These are phyloP conservation scores for Emydocephalus ijimae DNA, from an alignment of 2,113 vertebrate species.

Conservation along the genomic window DNA sequence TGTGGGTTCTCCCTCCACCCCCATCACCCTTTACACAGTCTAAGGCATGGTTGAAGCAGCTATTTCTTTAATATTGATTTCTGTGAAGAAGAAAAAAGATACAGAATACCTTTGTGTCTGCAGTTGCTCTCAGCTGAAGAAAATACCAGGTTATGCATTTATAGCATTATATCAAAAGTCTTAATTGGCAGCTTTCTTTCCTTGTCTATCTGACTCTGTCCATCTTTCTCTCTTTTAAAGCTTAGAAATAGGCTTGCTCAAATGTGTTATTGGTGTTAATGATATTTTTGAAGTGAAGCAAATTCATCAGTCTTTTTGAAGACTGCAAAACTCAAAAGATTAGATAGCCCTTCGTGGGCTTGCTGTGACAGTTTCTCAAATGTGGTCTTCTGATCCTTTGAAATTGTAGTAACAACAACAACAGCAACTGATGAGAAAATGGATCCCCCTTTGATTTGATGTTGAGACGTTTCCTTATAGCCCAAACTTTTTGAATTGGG, in stretches of 20 bases:
- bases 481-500: not conserved
- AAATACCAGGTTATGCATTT: constrained; percentile 79
- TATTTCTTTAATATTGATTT: constrained; percentile 85
- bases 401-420: not conserved
- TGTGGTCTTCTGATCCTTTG: constrained; percentile 40
- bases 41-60: constrained; percentile 81
- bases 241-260: constrained; percentile 77
- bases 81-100: constrained; percentile 71
- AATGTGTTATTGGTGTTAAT: constrained; percentile 83
- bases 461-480: not conserved
- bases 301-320: constrained; percentile 77
- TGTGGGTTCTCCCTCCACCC: constrained; percentile 67
- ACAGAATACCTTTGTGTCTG: constrained; percentile 77
- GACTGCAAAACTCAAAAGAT: constrained; percentile 71
- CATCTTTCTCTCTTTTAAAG: constrained; percentile 69
- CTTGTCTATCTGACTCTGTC: constrained; percentile 39
- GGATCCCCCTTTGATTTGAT: not conserved
- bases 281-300: constrained; percentile 80
- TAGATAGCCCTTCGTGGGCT: constrained; percentile 63
- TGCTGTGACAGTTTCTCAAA: constrained; percentile 53
- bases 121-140: constrained; percentile 78
- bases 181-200: constrained; percentile 75
- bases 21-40: constrained; percentile 65
- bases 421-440: not conserved
- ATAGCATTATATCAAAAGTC: constrained; percentile 80